phyloP scores from a whole-genome alignment of 2,888 invertebrate genomes.

The Chrysolina oricalcia region DNA sequence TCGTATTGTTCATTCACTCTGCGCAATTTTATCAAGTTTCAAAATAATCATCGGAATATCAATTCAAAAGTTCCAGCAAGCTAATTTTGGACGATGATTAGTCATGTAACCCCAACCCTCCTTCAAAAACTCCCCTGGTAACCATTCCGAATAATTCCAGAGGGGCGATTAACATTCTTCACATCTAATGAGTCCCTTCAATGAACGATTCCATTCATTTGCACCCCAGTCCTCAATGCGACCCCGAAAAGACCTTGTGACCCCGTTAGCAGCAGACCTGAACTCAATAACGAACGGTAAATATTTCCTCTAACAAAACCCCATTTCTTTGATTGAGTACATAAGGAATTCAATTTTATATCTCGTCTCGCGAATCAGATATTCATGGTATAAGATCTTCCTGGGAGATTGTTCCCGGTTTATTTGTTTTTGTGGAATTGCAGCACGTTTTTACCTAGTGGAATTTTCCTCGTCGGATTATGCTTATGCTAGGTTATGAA shows the following conservation, averaged over 20 bases:
- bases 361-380: slow-evolving; percentile 14
- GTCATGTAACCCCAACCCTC: not conserved
- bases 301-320: slow-evolving; percentile 10
- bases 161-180: not conserved
- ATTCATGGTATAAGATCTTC: slow-evolving; percentile 16
- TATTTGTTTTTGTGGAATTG: slow-evolving; percentile 7
- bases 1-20: too few relatives aligned
- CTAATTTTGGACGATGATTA: too few relatives aligned
- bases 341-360: slow-evolving; percentile 21
- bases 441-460: slow-evolving; percentile 9
- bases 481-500: slow-evolving; percentile 7
- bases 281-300: slow-evolving; percentile 19
- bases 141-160: not conserved
- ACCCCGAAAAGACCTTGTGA: not conserved
- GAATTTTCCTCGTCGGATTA: slow-evolving; percentile 5
- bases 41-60: too few relatives aligned
- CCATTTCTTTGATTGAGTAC: slow-evolving; percentile 18
- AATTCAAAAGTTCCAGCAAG: too few relatives aligned
- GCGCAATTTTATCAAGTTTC: too few relatives aligned
- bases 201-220: not conserved
- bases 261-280: not conserved
- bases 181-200: not conserved
- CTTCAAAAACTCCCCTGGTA: not conserved
- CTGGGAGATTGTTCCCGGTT: slow-evolving; percentile 13
- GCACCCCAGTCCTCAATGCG: not conserved